phyloP scores from a whole-genome alignment of 2,797 vertebrate species.

The Protosalanx chinensis region DNA sequence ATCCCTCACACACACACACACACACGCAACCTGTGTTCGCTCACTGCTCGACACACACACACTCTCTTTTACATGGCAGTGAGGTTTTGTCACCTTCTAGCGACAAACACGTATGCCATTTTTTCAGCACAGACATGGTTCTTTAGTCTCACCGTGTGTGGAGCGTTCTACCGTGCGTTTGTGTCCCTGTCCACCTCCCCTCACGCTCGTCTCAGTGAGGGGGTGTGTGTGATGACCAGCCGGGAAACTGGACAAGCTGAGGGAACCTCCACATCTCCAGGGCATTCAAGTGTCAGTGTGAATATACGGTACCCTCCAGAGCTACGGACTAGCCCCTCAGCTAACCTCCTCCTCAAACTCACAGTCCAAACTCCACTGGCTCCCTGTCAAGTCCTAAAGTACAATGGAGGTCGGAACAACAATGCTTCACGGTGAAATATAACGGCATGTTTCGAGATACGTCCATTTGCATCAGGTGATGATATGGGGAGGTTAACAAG shows the following conservation, averaged over 20 bases:
- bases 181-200: background rate
- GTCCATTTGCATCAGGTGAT: background rate
- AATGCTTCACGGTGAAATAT: background rate
- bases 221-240: constrained; percentile 9
- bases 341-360: background rate
- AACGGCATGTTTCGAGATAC: background rate
- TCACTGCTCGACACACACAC: background rate
- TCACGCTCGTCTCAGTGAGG: background rate
- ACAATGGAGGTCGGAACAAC: background rate
- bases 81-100: too few species aligned
- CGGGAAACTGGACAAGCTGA: constrained; percentile 24
- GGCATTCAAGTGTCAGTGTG: constrained; percentile 30
- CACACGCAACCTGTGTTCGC: background rate
- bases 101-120: too few species aligned
- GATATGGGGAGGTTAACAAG: constrained; percentile 12
- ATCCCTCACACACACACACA: background rate
- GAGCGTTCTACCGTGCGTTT: background rate
- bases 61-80: background rate
- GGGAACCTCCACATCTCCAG: constrained; percentile 14
- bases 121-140: too few species aligned
- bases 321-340: constrained; percentile 1
- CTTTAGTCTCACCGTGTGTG: too few species aligned
- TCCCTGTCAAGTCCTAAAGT: background rate
- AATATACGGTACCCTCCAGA: constrained; percentile 28
- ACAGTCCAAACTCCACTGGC: constrained; percentile 1